Evolutionary conservation across 2,113 vertebrate genomes (phyloP).

Genomic region (Rhea americana): DNA sequence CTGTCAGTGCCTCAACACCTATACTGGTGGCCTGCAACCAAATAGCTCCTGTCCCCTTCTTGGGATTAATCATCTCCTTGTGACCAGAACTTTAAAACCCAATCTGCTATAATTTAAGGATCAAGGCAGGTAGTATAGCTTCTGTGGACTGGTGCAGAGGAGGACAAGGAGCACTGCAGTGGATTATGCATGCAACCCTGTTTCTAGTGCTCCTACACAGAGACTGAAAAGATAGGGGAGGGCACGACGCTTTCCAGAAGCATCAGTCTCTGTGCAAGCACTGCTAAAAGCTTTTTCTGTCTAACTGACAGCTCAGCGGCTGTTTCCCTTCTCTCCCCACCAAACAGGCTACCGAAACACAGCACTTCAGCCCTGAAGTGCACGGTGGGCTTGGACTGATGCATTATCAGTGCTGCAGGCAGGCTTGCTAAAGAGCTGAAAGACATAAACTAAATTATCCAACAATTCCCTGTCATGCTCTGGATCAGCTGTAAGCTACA

Average conservation of each 20-base stretch:
- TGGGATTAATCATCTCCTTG: too few relatives aligned
- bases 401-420: constrained; percentile 35
- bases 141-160: neutral
- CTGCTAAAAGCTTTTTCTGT: neutral
- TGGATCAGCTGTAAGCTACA: neutral
- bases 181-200: neutral
- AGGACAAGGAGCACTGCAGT: neutral
- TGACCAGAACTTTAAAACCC: neutral
- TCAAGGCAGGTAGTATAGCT: neutral
- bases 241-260: neutral
- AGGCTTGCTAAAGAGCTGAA: constrained; percentile 39
- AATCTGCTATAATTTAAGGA: neutral
- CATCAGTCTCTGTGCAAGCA: neutral
- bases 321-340: constrained; percentile 23
- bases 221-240: neutral
- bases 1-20: neutral
- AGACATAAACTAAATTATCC: neutral
- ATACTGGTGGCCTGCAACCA: neutral
- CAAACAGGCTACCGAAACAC: constrained; percentile 35
- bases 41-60: neutral
- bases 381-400: neutral
- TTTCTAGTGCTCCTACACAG: neutral
- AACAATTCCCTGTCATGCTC: neutral
- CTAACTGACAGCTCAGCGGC: neutral
- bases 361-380: neutral